Conservation (phyloP, 2,113 vertebrate species). For the Hippocampus mohnikei region DNA sequence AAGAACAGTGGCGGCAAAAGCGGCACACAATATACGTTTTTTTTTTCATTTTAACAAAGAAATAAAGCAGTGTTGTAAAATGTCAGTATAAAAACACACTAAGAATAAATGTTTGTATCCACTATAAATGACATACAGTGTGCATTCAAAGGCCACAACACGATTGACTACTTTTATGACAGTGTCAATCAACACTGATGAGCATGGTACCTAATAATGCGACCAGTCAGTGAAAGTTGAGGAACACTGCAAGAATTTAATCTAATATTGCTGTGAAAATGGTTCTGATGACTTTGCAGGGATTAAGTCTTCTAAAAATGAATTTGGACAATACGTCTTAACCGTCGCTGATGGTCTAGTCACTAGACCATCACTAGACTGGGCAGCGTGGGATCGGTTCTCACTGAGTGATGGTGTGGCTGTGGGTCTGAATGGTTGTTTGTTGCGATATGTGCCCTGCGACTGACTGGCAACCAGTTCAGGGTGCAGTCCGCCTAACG, state of each 20-base stretch:
- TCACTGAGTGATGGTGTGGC: too few relatives aligned
- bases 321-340: neutral
- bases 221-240: neutral
- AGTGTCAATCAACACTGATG: neutral
- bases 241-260: neutral
- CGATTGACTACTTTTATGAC: neutral
- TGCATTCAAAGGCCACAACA: neutral
- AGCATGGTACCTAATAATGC: neutral
- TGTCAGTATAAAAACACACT: neutral
- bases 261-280: too few relatives aligned
- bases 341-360: neutral
- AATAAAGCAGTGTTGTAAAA: neutral
- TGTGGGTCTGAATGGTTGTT: too few relatives aligned
- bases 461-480: too few relatives aligned
- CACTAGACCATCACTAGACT: too few relatives aligned
- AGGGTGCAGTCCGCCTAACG: too few relatives aligned
- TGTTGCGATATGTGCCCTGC: too few relatives aligned
- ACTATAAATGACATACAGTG: neutral
- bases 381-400: too few relatives aligned
- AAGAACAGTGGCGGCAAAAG: too few relatives aligned
- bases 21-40: too few relatives aligned
- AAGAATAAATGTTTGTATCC: neutral
- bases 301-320: constrained; percentile 1
- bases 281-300: constrained; percentile 5
- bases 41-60: neutral